phyloP scores from a whole-genome alignment of 2,888 invertebrate genomes.

The Temnothorax unifasciatus region DNA sequence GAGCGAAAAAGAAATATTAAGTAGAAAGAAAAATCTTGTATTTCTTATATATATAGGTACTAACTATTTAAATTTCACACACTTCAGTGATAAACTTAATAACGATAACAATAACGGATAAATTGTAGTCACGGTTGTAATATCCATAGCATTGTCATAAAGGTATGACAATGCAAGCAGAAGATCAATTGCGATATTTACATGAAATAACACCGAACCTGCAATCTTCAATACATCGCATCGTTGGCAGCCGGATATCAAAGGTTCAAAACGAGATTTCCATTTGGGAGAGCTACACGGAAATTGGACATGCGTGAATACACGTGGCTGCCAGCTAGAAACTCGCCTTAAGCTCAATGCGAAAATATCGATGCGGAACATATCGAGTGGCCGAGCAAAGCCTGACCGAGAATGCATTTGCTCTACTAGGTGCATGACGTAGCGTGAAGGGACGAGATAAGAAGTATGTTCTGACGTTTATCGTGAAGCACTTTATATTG shows the following conservation, averaged over 20 bases:
- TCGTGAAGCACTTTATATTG: slow-evolving; percentile 5
- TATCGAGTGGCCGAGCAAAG: slow-evolving; percentile 46
- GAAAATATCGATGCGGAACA: slow-evolving; percentile 61
- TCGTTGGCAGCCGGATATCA: slow-evolving; percentile 63
- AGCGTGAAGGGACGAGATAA: slow-evolving; percentile 36
- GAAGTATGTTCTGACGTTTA: slow-evolving; percentile 20
- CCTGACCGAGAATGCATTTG: slow-evolving; percentile 33
- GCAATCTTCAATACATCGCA: slow-evolving; percentile 8
- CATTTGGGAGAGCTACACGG: slow-evolving; percentile 65
- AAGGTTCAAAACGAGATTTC: slow-evolving; percentile 70
- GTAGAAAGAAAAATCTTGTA: neutral
- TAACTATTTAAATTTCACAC: neutral
- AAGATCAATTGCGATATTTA: neutral
- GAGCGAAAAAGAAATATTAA: neutral
- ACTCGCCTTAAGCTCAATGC: slow-evolving; percentile 56
- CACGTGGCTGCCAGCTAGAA: slow-evolving; percentile 57
- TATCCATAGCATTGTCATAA: neutral
- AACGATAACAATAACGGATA: neutral
- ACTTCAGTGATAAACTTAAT: neutral
- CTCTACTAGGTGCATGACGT: slow-evolving; percentile 29
- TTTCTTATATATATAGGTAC: neutral
- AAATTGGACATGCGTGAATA: slow-evolving; percentile 70
- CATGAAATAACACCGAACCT: neutral
- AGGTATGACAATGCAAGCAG: neutral
- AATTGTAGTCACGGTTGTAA: neutral